phyloP scores from a whole-genome alignment of 1,140 invertebrate species.

The Cecropterus lyciades region DNA sequence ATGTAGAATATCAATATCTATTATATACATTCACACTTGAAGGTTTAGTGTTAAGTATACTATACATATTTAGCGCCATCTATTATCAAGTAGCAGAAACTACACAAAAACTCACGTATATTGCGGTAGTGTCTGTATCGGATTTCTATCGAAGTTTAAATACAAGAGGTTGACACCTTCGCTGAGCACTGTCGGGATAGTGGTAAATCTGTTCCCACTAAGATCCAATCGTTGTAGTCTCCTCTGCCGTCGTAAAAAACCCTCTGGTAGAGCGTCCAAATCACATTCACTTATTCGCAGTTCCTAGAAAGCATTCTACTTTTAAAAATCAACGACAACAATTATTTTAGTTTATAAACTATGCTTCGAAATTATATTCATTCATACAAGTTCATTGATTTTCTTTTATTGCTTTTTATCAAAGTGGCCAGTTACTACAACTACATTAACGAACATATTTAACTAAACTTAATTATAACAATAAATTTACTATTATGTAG shows the following conservation, averaged over 20 bases:
- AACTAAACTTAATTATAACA: too few relatives aligned
- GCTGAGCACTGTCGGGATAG: constrained; percentile 84
- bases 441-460: too few relatives aligned
- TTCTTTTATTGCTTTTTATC: too few relatives aligned
- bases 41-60: too few relatives aligned
- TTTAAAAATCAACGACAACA: too few relatives aligned
- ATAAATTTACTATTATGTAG: too few relatives aligned
- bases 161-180: constrained; percentile 82
- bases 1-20: too few relatives aligned
- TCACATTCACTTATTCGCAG: constrained; percentile 85
- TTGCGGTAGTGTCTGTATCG: constrained; percentile 69
- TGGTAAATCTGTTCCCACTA: constrained; percentile 86
- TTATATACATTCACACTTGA: too few relatives aligned
- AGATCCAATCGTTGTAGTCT: constrained; percentile 86
- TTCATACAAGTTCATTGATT: too few relatives aligned
- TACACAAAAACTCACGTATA: constrained; percentile 49
- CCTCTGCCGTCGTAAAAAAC: constrained; percentile 86
- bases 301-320: constrained; percentile 51
- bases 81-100: neutral
- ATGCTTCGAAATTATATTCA: too few relatives aligned
- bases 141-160: constrained; percentile 87
- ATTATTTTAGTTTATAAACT: too few relatives aligned
- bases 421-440: too few relatives aligned
- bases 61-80: neutral
- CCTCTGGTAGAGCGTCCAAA: constrained; percentile 84